Evolutionary conservation across 2,113 vertebrate species (phyloP).

Genomic region (Syrrhaptes paradoxus): DNA sequence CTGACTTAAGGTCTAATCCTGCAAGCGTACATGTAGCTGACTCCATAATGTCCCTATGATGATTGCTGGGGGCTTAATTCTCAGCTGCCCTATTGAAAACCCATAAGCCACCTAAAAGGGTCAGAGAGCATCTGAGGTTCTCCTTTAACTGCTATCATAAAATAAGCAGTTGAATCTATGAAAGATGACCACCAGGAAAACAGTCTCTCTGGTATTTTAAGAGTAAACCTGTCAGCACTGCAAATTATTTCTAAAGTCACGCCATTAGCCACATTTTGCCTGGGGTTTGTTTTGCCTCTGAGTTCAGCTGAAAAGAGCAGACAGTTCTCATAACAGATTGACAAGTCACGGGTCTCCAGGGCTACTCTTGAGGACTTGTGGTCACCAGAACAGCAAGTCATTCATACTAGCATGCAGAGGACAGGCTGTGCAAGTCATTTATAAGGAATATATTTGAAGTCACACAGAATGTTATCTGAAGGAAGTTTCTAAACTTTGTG

Average conservation of each 20-base stretch:
- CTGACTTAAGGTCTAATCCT: constrained; percentile 30
- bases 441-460: not conserved
- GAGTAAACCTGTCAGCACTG: not conserved
- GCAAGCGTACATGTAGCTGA: not conserved
- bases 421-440: not conserved
- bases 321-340: not conserved
- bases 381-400: not conserved
- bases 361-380: not conserved
- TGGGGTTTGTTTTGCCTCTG: not conserved
- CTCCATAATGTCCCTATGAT: not conserved
- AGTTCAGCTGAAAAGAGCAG: constrained; percentile 20
- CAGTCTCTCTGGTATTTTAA: not conserved
- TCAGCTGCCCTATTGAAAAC: constrained; percentile 59
- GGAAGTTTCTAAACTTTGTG: not conserved
- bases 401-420: not conserved
- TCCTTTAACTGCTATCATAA: constrained; percentile 49
- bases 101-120: constrained; percentile 56
- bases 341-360: not conserved
- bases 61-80: constrained; percentile 37
- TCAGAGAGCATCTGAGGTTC: constrained; percentile 21
- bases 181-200: not conserved
- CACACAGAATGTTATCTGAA: not conserved
- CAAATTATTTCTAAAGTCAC: not conserved
- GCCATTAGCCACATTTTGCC: not conserved
- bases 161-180: not conserved